Percentiles rank a stretch among this genome's conserved stretches.
phyloP scores from a whole-genome alignment of 2,888 invertebrate genomes.

The Plebejus argus region DNA sequence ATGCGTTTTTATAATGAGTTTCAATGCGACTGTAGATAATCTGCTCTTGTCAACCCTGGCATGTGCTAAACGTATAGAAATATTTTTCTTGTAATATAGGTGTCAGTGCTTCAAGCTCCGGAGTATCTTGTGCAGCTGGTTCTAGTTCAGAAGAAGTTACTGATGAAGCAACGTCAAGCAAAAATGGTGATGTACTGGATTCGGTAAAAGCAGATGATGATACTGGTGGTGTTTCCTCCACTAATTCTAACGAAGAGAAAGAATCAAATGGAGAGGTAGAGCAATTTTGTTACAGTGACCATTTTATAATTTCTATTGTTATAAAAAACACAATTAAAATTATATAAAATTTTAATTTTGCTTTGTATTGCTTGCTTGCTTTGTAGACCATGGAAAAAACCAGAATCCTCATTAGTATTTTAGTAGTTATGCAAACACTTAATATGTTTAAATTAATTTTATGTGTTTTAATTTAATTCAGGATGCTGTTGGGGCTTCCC shows the following conservation, averaged over 20 bases:
- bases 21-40: no score
- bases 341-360: no score
- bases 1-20: no score
- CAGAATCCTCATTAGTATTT: no score
- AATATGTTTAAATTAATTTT: background rate
- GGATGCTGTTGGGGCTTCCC: no score
- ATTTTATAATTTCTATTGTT: no score
- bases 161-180: slow-evolving; percentile 62
- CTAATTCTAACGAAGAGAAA: slow-evolving; percentile 69
- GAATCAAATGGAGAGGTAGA: slow-evolving; percentile 71
- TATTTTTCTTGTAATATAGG: slow-evolving; percentile 43
- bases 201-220: slow-evolving; percentile 61
- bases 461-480: slow-evolving; percentile 4
- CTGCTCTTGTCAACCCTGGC: no score
- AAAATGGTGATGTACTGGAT: slow-evolving; percentile 56
- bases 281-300: background rate
- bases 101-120: slow-evolving; percentile 62
- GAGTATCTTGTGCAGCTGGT: slow-evolving; percentile 57
- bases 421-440: no score
- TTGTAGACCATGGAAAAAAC: no score
- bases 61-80: background rate
- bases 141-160: slow-evolving; percentile 61
- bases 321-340: no score
- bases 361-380: no score
- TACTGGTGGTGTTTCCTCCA: slow-evolving; percentile 74